A percentile compares a stretch with the other conserved stretches of the same genome.
These are phyloP conservation scores for Molossus molossus DNA, from an alignment of 2,797 vertebrate genomes.

Conservation along the genomic window DNA sequence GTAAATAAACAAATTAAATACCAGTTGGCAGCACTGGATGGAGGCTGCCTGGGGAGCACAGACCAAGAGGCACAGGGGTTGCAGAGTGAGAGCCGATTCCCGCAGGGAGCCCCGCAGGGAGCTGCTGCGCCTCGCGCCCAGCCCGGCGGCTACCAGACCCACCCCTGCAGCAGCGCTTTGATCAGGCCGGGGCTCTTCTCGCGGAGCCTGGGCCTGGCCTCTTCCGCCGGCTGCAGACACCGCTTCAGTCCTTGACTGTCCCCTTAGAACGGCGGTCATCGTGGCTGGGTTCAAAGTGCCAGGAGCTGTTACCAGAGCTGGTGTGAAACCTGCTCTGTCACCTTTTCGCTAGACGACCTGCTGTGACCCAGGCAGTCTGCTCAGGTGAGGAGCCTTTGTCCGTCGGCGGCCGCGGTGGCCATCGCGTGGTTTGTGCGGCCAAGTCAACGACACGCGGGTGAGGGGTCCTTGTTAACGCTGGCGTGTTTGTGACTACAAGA, in stretches of 20 bases:
- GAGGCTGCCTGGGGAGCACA: neutral
- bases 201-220: neutral
- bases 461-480: neutral
- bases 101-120: neutral
- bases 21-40: neutral
- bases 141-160: conserved; percentile 23
- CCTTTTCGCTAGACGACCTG: neutral
- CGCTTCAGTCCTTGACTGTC: neutral
- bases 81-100: neutral
- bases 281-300: conserved; percentile 68
- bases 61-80: conserved; percentile 29
- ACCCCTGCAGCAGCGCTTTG: conserved; percentile 19
- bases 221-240: conserved; percentile 69
- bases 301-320: conserved; percentile 67
- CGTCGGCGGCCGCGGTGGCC: neutral
- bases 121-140: neutral
- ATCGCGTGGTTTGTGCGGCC: neutral
- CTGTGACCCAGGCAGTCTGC: conserved; percentile 10
- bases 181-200: conserved; percentile 41
- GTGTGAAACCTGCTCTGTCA: conserved; percentile 73
- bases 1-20: conserved; percentile 72
- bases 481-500: neutral
- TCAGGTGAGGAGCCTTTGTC: neutral
- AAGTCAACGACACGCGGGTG: conserved; percentile 45
- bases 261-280: conserved; percentile 42